phyloP scores from a whole-genome alignment of 1,140 invertebrate genomes.

The Rhyzopertha dominica region DNA sequence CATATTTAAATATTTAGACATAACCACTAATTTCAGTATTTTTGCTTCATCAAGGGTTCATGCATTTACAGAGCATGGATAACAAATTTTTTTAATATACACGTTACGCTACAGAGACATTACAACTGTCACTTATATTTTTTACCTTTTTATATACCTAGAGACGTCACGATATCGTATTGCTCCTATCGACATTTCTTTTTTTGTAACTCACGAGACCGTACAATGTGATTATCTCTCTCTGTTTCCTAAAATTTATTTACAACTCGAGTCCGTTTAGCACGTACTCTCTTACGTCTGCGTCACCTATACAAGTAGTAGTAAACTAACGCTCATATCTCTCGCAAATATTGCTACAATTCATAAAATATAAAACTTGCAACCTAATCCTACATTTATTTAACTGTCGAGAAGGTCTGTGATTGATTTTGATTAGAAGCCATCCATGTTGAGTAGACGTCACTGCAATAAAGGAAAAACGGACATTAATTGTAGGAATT shows the following conservation, averaged over 20 bases:
- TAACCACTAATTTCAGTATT: conserved; percentile 37
- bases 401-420: conserved; percentile 57
- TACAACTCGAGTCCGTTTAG: conserved; percentile 24
- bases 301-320: conserved; percentile 12
- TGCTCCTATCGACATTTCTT: conserved; percentile 38
- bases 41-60: conserved; percentile 29
- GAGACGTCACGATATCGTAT: conserved; percentile 33
- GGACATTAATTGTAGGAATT: too few species aligned
- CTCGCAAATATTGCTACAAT: conserved; percentile 10
- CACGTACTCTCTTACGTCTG: conserved; percentile 1
- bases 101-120: conserved; percentile 10
- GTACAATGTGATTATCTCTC: conserved; percentile 36
- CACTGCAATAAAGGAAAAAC: conserved; percentile 59
- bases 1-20: conserved; percentile 22
- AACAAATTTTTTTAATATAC: conserved; percentile 37
- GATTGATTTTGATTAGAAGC: conserved; percentile 71
- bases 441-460: conserved; percentile 87
- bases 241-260: conserved; percentile 32
- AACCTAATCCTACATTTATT: conserved; percentile 41
- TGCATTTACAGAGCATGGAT: conserved; percentile 42
- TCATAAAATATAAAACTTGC: conserved; percentile 18
- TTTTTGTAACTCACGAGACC: conserved; percentile 17
- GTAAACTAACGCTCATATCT: neutral
- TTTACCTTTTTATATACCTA: conserved; percentile 1
- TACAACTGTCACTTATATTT: neutral